phyloP scores from a whole-genome alignment of 2,113 vertebrate species.

The Seriola aureovittata region DNA sequence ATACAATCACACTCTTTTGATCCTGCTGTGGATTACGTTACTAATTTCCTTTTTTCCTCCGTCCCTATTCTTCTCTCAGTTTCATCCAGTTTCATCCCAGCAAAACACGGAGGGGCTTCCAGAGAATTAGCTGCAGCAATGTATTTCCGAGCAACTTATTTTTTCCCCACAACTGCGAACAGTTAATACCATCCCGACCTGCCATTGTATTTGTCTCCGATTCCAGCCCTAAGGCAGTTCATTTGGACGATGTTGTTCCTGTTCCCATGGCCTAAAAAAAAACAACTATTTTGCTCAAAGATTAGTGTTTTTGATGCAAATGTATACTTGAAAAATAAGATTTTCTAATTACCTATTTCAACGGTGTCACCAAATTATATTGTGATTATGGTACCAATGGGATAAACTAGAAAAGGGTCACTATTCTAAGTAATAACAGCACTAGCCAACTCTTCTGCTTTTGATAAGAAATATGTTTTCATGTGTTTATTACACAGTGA shows the following conservation, averaged over 20 bases:
- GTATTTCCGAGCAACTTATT: constrained; percentile 16
- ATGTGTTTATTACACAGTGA: not conserved
- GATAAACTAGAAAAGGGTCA: not conserved
- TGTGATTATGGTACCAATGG: not conserved
- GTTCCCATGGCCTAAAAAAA: constrained; percentile 22
- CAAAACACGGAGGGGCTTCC: constrained; percentile 41
- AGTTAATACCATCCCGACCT: constrained; percentile 14
- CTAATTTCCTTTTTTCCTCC: constrained; percentile 74
- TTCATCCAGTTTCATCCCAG: constrained; percentile 64
- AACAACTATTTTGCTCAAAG: not conserved
- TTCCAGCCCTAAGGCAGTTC: not conserved
- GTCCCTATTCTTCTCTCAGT: constrained; percentile 40
- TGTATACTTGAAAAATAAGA: not conserved
- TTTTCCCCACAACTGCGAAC: constrained; percentile 15
- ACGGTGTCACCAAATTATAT: not conserved
- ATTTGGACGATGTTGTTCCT: constrained; percentile 21
- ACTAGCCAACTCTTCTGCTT: not conserved
- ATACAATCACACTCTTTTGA: constrained; percentile 78
- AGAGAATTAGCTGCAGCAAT: constrained; percentile 46
- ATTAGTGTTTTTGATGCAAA: constrained; percentile 7
- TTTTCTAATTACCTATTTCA: not conserved
- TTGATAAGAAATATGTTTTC: not conserved
- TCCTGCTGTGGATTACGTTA: constrained; percentile 81
- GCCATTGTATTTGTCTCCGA: not conserved
- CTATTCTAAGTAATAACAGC: not conserved